Evolutionary conservation across 2,888 invertebrate species (phyloP).

Genomic region (Orthonychiurus folsomi): DNA sequence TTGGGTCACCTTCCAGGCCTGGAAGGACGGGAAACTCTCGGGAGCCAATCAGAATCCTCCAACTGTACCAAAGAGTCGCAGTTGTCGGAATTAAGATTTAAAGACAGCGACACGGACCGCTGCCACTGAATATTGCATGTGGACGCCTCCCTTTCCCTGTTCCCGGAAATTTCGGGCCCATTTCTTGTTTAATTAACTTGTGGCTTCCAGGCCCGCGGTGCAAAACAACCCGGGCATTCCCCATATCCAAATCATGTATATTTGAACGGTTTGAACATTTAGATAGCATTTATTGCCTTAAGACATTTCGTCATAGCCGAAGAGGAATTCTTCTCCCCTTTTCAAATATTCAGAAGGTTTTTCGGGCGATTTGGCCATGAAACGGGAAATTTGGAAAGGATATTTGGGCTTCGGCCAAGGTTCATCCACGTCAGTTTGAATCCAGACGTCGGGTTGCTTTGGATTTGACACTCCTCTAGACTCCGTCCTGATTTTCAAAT

Average conservation of each 20-base stretch:
- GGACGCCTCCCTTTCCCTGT: neutral
- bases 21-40: conserved; percentile 1
- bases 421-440: neutral
- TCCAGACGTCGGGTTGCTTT: neutral
- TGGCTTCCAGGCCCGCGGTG: too few relatives aligned
- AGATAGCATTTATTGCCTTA: neutral
- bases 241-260: too few relatives aligned
- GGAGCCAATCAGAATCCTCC: conserved; percentile 7
- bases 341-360: neutral
- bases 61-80: neutral
- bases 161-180: neutral
- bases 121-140: too few relatives aligned
- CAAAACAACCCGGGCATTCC: too few relatives aligned
- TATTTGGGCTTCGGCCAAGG: neutral
- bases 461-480: too few relatives aligned
- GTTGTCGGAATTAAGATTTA: too few relatives aligned
- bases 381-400: too few relatives aligned
- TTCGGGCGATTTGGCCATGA: too few relatives aligned
- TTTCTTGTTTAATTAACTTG: neutral
- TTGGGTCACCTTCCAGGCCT: neutral
- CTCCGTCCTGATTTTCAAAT: too few relatives aligned
- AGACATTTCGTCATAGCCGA: neutral
- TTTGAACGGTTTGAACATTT: too few relatives aligned
- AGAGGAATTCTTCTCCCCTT: neutral
- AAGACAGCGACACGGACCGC: too few relatives aligned